These are phyloP conservation scores for Tyrannus savana DNA, from an alignment of 2,113 vertebrate species.

Conservation along the genomic window DNA sequence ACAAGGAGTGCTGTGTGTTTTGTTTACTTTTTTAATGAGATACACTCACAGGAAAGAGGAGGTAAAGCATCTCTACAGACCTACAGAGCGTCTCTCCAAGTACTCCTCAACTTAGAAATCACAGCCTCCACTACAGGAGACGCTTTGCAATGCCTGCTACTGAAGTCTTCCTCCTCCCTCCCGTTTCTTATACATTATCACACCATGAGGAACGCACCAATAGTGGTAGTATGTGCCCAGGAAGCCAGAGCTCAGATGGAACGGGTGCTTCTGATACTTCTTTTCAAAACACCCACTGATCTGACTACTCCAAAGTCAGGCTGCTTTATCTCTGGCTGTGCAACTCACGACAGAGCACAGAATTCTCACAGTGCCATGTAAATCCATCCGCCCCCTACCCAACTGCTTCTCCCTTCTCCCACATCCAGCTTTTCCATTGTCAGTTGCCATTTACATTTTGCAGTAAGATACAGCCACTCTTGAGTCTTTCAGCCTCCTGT, in stretches of 20 bases:
- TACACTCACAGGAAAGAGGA: background rate
- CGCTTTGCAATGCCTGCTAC: background rate
- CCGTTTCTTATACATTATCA: background rate
- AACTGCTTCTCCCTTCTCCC: background rate
- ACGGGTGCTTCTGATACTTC: background rate
- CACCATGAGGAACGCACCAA: background rate
- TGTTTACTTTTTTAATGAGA: background rate
- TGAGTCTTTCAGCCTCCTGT: background rate
- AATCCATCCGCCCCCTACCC: background rate
- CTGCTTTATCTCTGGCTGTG: background rate
- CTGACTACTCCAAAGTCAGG: background rate
- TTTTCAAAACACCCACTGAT: background rate
- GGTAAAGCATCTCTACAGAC: background rate
- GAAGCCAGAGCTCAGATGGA: background rate
- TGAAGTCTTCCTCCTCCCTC: background rate
- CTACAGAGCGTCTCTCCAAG: background rate
- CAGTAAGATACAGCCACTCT: background rate
- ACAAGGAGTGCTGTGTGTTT: background rate
- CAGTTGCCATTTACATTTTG: background rate
- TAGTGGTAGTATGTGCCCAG: background rate
- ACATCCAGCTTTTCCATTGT: background rate
- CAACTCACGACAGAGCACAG: background rate
- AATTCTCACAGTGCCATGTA: background rate
- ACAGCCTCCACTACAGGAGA: background rate
- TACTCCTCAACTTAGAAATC: background rate